Percentiles rank a stretch among this genome's conserved stretches.
These are phyloP conservation scores for Allygus modestus DNA, from an alignment of 2,888 invertebrate genomes.

Conservation along the genomic window DNA sequence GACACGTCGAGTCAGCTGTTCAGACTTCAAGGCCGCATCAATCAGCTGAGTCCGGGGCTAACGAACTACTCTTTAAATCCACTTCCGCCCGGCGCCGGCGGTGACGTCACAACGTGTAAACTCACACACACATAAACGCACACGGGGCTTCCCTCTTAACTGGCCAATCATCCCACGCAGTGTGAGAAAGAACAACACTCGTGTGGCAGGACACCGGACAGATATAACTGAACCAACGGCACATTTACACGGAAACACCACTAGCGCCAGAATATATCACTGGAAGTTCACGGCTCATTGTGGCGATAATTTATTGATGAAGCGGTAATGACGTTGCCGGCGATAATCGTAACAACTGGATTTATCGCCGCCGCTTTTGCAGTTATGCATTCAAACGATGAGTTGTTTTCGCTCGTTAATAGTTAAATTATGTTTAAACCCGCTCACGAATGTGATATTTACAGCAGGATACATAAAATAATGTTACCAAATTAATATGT, in stretches of 20 bases:
- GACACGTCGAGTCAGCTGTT: neutral
- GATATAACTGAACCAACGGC: too few species aligned
- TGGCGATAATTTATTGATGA: neutral
- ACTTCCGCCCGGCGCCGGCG: neutral
- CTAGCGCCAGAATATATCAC: neutral
- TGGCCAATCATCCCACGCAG: too few species aligned
- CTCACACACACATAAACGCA: neutral
- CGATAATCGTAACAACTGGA: neutral
- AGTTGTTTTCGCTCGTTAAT: neutral
- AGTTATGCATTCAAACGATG: neutral
- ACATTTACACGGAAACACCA: neutral
- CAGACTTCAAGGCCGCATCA: constrained; percentile 18
- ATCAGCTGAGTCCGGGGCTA: constrained; percentile 28
- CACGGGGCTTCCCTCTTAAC: neutral
- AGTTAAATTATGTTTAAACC: too few species aligned
- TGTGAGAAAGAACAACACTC: too few species aligned
- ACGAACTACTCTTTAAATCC: constrained; percentile 38
- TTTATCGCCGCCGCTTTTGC: neutral
- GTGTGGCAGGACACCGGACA: too few species aligned
- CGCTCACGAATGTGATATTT: too few species aligned
- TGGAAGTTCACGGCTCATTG: neutral
- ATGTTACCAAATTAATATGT: too few species aligned
- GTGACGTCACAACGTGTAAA: neutral
- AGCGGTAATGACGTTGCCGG: neutral
- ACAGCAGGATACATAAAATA: too few species aligned